Evolutionary conservation across 2,113 vertebrate species (phyloP).

Genomic region (Protobothrops mucrosquamatus): DNA sequence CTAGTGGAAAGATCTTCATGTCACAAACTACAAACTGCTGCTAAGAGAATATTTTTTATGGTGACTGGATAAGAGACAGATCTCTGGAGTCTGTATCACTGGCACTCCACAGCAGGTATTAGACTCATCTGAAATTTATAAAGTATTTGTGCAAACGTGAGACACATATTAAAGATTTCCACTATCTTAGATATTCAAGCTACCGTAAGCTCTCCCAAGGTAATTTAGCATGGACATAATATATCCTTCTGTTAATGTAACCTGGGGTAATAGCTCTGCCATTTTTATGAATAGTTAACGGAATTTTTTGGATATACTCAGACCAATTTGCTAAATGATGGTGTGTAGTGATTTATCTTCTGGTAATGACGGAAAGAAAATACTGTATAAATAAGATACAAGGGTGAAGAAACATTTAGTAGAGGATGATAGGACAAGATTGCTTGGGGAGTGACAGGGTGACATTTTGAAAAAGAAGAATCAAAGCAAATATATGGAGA

Average conservation of each 20-base stretch:
- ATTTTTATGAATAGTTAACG: background rate
- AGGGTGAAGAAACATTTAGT: constrained; percentile 14
- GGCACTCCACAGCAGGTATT: background rate
- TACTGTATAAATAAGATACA: constrained; percentile 18
- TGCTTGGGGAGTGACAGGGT: constrained; percentile 6
- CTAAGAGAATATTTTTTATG: background rate
- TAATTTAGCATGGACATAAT: background rate
- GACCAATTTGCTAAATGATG: constrained; percentile 18
- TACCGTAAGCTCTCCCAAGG: background rate
- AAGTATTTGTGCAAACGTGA: background rate
- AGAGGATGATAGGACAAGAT: constrained; percentile 3
- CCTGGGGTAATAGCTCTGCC: constrained; percentile 8
- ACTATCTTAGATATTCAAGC: background rate
- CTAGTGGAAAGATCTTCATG: background rate
- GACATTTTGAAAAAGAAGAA: constrained; percentile 7
- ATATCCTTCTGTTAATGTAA: background rate
- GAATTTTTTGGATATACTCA: constrained; percentile 9
- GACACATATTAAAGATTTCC: background rate
- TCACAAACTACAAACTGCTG: background rate
- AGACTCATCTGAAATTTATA: background rate
- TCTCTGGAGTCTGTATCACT: background rate
- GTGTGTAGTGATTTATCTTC: background rate
- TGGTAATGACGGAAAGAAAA: constrained; percentile 30
- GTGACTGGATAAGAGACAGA: background rate
- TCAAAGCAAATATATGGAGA: constrained; percentile 22